A percentile compares a stretch with the other conserved stretches of the same genome.
Conservation (phyloP, 2,888 invertebrate genomes). For the Drosophila anomelani region DNA sequence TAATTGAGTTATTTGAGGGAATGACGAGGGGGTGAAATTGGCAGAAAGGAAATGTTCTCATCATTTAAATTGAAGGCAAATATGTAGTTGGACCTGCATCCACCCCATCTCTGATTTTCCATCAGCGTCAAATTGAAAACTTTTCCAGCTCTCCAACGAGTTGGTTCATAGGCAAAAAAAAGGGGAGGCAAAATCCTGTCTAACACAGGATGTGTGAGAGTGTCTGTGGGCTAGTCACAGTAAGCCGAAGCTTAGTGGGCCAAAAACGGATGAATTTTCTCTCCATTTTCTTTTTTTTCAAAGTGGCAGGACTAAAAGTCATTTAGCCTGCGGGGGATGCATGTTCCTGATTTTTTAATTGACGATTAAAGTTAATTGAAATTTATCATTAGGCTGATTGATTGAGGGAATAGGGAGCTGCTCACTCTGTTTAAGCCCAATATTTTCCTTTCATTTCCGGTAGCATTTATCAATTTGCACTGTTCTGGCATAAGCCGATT, state of each 20-base stretch:
- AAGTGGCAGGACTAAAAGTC: constrained; percentile 20
- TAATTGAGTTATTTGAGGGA: constrained; percentile 44
- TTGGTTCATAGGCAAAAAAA: constrained; percentile 19
- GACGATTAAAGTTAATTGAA: constrained; percentile 43
- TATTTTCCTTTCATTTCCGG: constrained; percentile 35
- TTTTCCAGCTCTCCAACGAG: constrained; percentile 58
- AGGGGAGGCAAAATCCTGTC: constrained; percentile 9
- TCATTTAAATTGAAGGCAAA: constrained; percentile 54
- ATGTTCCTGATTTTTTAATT: constrained; percentile 35
- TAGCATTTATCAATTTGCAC: constrained; percentile 62
- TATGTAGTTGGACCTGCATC: constrained; percentile 33
- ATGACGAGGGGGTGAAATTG: constrained; percentile 18
- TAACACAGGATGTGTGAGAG: constrained; percentile 12
- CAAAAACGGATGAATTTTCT: constrained; percentile 12
- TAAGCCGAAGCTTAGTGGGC: constrained; percentile 41
- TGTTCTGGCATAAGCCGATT: constrained; percentile 69
- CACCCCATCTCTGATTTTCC: constrained; percentile 34
- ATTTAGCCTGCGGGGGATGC: constrained; percentile 15
- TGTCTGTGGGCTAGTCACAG: constrained; percentile 40
- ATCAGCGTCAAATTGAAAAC: constrained; percentile 68
- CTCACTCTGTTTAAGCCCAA: constrained; percentile 2
- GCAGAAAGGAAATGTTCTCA: constrained; percentile 35
- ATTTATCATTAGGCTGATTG: constrained; percentile 68
- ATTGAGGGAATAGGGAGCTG: constrained; percentile 15
- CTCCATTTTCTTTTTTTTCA: neutral